Conservation (phyloP, 2,113 vertebrate genomes). For the Tyrannus savana region DNA sequence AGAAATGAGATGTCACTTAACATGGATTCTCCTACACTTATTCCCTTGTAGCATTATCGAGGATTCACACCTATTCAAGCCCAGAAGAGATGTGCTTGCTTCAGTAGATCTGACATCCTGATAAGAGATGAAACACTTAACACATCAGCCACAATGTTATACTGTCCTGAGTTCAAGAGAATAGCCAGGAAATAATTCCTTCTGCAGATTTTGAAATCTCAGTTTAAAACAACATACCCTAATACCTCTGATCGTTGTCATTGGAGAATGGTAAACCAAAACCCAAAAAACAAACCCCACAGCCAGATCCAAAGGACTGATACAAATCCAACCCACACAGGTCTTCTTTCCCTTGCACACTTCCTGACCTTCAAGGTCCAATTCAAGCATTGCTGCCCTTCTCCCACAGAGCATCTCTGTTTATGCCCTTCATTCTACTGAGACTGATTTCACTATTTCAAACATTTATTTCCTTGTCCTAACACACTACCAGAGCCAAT, state of each 20-base stretch:
- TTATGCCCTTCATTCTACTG: background rate
- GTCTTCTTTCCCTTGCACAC: background rate
- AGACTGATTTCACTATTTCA: background rate
- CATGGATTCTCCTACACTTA: background rate
- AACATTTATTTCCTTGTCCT: background rate
- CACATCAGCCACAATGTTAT: background rate
- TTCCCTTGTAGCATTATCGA: background rate
- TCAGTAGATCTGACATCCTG: conserved; percentile 11
- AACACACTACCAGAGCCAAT: background rate
- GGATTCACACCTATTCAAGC: background rate
- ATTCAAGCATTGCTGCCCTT: background rate
- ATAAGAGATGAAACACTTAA: background rate
- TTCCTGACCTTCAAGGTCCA: background rate
- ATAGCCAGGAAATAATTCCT: background rate
- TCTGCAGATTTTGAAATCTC: background rate
- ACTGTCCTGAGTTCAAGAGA: background rate
- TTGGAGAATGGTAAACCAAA: background rate
- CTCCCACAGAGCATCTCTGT: background rate
- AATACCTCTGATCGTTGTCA: background rate
- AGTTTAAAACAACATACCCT: background rate
- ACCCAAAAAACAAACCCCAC: background rate
- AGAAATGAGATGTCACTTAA: conserved; percentile 45
- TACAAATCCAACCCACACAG: background rate
- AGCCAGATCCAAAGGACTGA: background rate
- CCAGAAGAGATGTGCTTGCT: background rate